Evolutionary conservation across 2,888 invertebrate genomes (phyloP), one percentile per base, ranked within the genome.

Genomic region (Heteromyza rotundicornis): DNA sequence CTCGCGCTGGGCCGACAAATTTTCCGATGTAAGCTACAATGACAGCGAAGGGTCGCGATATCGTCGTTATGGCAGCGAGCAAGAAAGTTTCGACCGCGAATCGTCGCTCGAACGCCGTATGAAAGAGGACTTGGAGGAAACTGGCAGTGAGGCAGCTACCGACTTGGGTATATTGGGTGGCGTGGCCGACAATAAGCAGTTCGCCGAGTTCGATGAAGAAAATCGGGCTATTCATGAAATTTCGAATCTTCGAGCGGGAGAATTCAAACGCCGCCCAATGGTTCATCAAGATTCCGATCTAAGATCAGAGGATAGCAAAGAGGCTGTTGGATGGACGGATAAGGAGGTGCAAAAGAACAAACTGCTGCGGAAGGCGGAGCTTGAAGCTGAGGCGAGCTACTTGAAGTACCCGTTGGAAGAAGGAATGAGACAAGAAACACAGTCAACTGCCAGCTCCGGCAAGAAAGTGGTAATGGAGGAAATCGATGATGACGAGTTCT

Each of bases 401-500:
- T 70, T 77, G 22, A 81, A 78, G 50, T 78, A 76, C 59, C 73
- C 74, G 12, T 70, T 71, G 2, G 74, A 69, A 35, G 64, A 65
- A 3, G 65, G 57, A 1, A 62, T 66, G n/a, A 64, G 69, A n/a
- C 85, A 85, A 54, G 88, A 87, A 63, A 84, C 82, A 1, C 87
- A 86, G 59, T 89, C 89, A 0, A 88, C 88, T 1, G 87, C 87
- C 1, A 89, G 88, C 67, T 88, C 89, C 0, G 86, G 86, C 50
- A 84, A 88, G 56, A 86, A 86, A 56, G 89, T 89, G 0, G 90
- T 92, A 2, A 87, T 94, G 74, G 94, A 94, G 84, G 92, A 94
- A 84, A 91, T 94, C 68, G 90, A 93, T 78, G 91, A 92, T 49
- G 94, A 94, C 81, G 93, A 94, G 84, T 94, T 94, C 85, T 92